Conservation (phyloP, 2,113 vertebrate genomes). For the Salvelinus namaycush region DNA sequence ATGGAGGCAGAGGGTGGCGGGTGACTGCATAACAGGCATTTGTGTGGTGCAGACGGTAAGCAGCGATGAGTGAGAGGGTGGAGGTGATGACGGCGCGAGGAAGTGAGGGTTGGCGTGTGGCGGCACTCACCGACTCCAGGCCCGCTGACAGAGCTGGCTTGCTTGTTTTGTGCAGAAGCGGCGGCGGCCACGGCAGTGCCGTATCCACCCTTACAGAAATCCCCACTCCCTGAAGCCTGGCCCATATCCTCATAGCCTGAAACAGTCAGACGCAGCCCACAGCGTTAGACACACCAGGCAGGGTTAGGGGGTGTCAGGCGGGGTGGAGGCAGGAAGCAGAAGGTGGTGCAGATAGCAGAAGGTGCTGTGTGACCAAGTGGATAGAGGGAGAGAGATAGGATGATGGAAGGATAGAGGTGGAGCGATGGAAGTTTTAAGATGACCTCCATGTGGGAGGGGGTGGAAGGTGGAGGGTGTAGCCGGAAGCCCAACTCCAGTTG, state of each 20-base stretch:
- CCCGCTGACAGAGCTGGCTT: conserved; percentile 79
- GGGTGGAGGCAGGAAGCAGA: conserved; percentile 58
- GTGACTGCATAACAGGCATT: conserved; percentile 37
- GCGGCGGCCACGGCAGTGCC: conserved; percentile 78
- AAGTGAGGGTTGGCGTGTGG: conserved; percentile 59
- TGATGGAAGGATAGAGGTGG: neutral
- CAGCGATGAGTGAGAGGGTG: conserved; percentile 50
- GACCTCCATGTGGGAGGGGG: neutral
- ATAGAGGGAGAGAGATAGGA: conserved; percentile 1
- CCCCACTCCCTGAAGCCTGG: conserved; percentile 82
- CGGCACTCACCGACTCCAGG: conserved; percentile 82
- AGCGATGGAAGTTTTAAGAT: neutral
- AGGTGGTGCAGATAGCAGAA: conserved; percentile 42
- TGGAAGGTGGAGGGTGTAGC: conserved; percentile 22
- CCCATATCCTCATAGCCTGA: conserved; percentile 88
- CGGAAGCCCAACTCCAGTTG: conserved; percentile 25
- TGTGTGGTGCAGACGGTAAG: conserved; percentile 37
- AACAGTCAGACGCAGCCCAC: conserved; percentile 79
- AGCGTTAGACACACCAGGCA: conserved; percentile 80
- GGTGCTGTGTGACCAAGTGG: neutral
- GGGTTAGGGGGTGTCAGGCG: conserved; percentile 38
- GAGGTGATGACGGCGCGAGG: conserved; percentile 44
- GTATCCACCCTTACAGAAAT: conserved; percentile 87
- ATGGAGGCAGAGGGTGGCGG: conserved; percentile 5
- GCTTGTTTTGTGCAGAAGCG: conserved; percentile 81